These are phyloP conservation scores for Magallana gigas DNA, from an alignment of 1,140 invertebrate genomes.

Conservation along the genomic window DNA sequence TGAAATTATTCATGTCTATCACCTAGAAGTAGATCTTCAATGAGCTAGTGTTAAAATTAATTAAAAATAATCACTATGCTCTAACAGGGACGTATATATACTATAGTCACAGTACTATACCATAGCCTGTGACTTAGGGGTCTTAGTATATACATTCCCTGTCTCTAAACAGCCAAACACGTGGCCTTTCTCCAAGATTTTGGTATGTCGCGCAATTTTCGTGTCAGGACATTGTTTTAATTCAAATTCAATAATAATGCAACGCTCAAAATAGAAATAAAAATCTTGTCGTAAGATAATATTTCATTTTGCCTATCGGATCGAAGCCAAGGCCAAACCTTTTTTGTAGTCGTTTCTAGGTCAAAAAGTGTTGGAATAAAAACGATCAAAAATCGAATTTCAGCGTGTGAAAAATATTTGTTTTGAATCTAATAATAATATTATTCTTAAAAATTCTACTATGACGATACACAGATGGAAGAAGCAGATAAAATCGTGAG, in stretches of 20 bases:
- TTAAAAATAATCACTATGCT: neutral
- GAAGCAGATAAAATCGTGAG: neutral
- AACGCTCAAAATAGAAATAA: no score
- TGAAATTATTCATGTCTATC: no score
- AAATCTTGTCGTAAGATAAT: neutral
- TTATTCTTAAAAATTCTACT: neutral
- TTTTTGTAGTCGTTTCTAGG: conserved; percentile 36
- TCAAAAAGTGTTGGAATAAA: neutral
- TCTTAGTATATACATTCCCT: no score
- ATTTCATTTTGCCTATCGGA: neutral
- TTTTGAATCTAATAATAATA: neutral
- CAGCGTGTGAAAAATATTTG: no score
- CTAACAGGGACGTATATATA: no score
- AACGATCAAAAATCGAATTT: neutral
- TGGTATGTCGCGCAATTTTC: neutral
- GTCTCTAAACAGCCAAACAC: neutral
- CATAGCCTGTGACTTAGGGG: no score
- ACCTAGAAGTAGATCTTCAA: no score
- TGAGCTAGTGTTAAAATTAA: neutral
- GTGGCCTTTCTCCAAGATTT: neutral
- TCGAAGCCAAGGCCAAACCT: conserved; percentile 26
- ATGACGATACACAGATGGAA: neutral
- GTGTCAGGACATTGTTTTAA: neutral
- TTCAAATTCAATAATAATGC: neutral
- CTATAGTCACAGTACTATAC: no score